Conservation (phyloP, 2,888 invertebrate genomes). For the Empis livida region DNA sequence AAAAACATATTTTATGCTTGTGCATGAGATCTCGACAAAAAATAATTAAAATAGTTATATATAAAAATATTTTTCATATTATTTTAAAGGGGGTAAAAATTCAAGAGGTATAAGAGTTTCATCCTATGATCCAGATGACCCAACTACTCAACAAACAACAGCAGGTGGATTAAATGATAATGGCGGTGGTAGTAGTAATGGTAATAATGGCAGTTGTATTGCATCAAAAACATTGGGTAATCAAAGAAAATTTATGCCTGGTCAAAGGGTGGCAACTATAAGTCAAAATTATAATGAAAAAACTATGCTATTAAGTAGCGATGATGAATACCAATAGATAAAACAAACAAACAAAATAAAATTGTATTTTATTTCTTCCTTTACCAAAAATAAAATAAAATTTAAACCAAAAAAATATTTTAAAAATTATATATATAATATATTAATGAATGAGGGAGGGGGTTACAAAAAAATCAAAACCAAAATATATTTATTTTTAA, state of each 20-base stretch:
- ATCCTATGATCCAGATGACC: constrained; percentile 56
- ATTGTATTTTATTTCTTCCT: no score
- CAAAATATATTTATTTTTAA: no score
- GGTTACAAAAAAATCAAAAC: no score
- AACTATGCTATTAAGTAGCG: constrained; percentile 88
- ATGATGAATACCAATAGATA: constrained; percentile 77
- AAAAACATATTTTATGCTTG: background rate
- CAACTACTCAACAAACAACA: constrained; percentile 29
- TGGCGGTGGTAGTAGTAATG: constrained; percentile 23
- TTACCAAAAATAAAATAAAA: no score
- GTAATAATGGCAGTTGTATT: constrained; percentile 36
- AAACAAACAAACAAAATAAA: background rate
- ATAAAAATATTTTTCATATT: constrained; percentile 1
- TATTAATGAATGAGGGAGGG: no score
- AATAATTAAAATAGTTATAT: background rate
- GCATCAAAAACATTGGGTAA: constrained; percentile 35
- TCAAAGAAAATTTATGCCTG: constrained; percentile 43
- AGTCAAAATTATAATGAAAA: constrained; percentile 87
- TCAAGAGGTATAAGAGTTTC: constrained; percentile 52
- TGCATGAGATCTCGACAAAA: background rate
- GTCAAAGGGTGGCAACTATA: constrained; percentile 65
- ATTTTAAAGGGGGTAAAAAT: constrained; percentile 43
- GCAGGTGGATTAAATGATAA: constrained; percentile 17
- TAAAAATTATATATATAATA: no score
- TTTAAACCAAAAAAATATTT: no score